Percentiles rank a stretch among this genome's conserved stretches.
These are phyloP conservation scores for Nineta flava DNA, from an alignment of 2,888 invertebrate species.

Conservation along the genomic window DNA sequence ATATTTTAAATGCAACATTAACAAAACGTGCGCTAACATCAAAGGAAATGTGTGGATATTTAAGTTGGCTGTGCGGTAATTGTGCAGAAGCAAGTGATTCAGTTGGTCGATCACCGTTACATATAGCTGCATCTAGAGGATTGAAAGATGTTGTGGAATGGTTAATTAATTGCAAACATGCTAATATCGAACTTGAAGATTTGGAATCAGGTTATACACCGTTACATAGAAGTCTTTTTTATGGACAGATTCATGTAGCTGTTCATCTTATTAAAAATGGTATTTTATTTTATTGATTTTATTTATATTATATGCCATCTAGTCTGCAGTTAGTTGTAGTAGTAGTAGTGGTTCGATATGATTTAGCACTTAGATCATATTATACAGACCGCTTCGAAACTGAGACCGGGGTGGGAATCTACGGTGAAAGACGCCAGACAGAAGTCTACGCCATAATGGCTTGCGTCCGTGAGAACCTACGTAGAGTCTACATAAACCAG, in stretches of 20 bases:
- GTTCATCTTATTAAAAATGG: constrained; percentile 52
- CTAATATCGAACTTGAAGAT: constrained; percentile 48
- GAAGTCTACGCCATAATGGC: too few species aligned
- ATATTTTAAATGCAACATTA: constrained; percentile 43
- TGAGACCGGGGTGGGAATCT: too few species aligned
- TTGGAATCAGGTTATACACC: constrained; percentile 64
- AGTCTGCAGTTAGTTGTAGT: too few species aligned
- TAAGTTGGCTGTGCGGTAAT: constrained; percentile 26
- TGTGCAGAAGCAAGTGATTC: constrained; percentile 29
- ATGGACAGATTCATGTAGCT: constrained; percentile 63
- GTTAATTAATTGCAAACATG: constrained; percentile 45
- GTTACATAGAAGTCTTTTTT: constrained; percentile 64
- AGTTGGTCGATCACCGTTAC: constrained; percentile 59
- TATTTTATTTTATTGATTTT: constrained; percentile 15
- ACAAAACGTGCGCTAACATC: constrained; percentile 45
- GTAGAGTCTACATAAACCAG: too few species aligned
- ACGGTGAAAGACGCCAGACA: too few species aligned
- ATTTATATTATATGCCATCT: neutral
- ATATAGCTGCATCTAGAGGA: constrained; percentile 63
- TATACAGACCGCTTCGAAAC: too few species aligned
- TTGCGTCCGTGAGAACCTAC: too few species aligned
- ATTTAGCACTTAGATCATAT: too few species aligned
- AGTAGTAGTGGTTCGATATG: too few species aligned
- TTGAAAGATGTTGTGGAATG: constrained; percentile 51
- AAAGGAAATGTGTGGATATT: constrained; percentile 31